Conservation (phyloP, 2,113 vertebrate species). For the Perccottus glenii region DNA sequence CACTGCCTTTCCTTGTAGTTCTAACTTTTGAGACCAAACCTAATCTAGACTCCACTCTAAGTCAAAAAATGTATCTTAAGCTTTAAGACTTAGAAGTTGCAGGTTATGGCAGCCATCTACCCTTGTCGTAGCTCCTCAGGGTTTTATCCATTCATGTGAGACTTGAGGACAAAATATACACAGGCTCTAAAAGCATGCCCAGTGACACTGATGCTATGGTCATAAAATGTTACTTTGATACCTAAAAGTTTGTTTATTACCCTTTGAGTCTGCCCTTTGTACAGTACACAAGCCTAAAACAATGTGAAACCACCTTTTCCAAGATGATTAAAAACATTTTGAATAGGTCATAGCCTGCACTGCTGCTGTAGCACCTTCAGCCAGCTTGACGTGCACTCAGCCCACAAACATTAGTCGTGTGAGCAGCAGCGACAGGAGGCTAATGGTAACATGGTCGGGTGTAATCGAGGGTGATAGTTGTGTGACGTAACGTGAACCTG, state of each 20-base stretch:
- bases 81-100: too few species aligned
- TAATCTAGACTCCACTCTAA: too few species aligned
- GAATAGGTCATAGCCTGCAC: constrained; percentile 27
- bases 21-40: too few species aligned
- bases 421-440: constrained; percentile 26
- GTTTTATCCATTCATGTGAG: too few species aligned
- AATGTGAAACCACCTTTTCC: constrained; percentile 13
- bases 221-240: neutral
- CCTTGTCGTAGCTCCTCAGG: too few species aligned
- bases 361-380: constrained; percentile 4
- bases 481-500: constrained; percentile 11
- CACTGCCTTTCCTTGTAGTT: too few species aligned
- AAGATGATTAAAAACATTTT: constrained; percentile 25
- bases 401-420: constrained; percentile 15
- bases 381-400: constrained; percentile 16
- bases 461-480: constrained; percentile 37
- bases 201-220: too few species aligned
- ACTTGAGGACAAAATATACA: too few species aligned
- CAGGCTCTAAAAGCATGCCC: too few species aligned
- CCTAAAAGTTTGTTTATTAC: neutral
- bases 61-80: too few species aligned
- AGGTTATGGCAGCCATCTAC: too few species aligned
- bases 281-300: neutral
- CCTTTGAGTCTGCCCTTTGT: neutral
- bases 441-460: constrained; percentile 18